Evolutionary conservation across 2,888 invertebrate species (phyloP).

Genomic region (Autographa gamma): DNA sequence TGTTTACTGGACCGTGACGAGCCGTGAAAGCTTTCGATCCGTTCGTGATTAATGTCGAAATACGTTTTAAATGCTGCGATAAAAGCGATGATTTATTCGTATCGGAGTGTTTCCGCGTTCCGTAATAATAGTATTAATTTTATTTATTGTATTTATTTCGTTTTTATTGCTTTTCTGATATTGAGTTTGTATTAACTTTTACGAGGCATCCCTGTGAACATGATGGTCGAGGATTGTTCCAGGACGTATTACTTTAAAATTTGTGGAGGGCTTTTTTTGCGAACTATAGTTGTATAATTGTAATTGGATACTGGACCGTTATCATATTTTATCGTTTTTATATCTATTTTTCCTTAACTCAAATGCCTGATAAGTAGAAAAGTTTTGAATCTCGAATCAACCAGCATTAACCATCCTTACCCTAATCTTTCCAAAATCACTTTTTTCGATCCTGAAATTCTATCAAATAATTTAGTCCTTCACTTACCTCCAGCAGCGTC

Average conservation of each 20-base stretch:
- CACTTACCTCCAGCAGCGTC: constrained; percentile 87
- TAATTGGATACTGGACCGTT: too few species aligned
- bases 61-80: constrained; percentile 64
- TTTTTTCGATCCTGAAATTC: too few species aligned
- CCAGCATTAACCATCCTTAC: too few species aligned
- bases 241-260: constrained; percentile 7
- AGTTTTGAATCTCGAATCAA: too few species aligned
- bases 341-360: too few species aligned
- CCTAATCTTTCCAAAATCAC: not conserved
- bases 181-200: constrained; percentile 39
- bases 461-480: too few species aligned
- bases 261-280: not conserved
- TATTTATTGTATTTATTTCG: constrained; percentile 43
- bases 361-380: too few species aligned
- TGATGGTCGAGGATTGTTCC: constrained; percentile 4
- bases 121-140: constrained; percentile 44
- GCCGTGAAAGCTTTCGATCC: constrained; percentile 67
- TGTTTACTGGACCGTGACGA: constrained; percentile 65
- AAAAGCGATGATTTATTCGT: constrained; percentile 53
- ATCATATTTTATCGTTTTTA: too few species aligned
- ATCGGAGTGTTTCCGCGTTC: constrained; percentile 34
- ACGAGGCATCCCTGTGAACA: constrained; percentile 9
- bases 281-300: too few species aligned
- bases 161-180: constrained; percentile 46
- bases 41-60: constrained; percentile 65